These are phyloP conservation scores for Lonchura striata DNA, from an alignment of 2,113 vertebrate species.

Conservation along the genomic window DNA sequence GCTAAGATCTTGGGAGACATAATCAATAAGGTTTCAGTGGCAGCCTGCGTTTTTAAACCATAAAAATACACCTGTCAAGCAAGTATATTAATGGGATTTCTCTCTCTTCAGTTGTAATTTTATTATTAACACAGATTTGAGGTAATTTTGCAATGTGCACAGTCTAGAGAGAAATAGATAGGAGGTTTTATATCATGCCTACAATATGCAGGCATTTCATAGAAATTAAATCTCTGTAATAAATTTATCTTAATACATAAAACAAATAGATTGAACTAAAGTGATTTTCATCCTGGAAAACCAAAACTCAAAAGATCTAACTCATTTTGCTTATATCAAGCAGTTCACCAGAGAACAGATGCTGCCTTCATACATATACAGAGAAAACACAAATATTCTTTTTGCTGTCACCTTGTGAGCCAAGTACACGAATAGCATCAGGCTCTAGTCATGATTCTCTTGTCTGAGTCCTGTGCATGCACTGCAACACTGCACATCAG, in stretches of 20 bases:
- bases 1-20: not conserved
- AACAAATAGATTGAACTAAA: not conserved
- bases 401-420: not conserved
- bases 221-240: not conserved
- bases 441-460: not conserved
- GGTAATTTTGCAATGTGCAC: not conserved
- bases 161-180: not conserved
- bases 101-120: not conserved
- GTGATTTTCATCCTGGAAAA: not conserved
- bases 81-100: not conserved
- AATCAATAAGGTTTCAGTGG: not conserved
- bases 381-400: not conserved
- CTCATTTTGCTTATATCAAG: not conserved
- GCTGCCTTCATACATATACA: not conserved
- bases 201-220: not conserved
- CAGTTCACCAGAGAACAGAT: not conserved
- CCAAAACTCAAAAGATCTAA: not conserved
- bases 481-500: not conserved
- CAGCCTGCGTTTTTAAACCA: not conserved
- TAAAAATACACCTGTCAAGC: not conserved
- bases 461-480: not conserved
- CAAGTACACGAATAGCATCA: not conserved
- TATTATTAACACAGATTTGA: not conserved
- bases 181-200: not conserved
- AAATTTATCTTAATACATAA: not conserved